phyloP scores from a whole-genome alignment of 2,888 invertebrate genomes.

The Mellilla xanthometata region DNA sequence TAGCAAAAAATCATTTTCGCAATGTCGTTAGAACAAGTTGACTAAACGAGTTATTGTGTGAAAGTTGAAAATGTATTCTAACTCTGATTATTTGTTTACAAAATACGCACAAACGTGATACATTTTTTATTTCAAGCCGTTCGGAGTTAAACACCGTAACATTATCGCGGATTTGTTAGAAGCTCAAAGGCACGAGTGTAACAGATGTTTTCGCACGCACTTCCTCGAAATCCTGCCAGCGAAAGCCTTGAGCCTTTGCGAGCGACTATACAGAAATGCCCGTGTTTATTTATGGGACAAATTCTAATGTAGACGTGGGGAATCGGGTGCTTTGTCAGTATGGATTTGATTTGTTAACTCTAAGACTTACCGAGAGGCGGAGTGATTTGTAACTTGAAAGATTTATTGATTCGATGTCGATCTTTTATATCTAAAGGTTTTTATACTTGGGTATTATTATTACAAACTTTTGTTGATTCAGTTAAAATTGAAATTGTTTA shows the following conservation, averaged over 20 bases:
- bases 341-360: constrained; percentile 17
- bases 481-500: too few species aligned
- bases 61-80: too few species aligned
- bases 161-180: constrained; percentile 55
- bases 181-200: constrained; percentile 63
- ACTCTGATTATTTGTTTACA: background rate
- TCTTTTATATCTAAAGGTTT: too few species aligned
- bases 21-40: too few species aligned
- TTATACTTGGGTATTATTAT: too few species aligned
- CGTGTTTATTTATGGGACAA: constrained; percentile 80
- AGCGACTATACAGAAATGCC: constrained; percentile 48
- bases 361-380: constrained; percentile 1
- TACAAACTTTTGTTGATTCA: too few species aligned
- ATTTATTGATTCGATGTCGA: too few species aligned
- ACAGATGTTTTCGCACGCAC: constrained; percentile 78
- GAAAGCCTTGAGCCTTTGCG: constrained; percentile 47
- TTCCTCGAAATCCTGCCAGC: constrained; percentile 63
- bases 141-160: constrained; percentile 43
- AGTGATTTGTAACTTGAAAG: too few species aligned
- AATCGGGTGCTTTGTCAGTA: constrained; percentile 17
- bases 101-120: constrained; percentile 8
- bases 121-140: constrained; percentile 20
- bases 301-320: constrained; percentile 70
- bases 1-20: too few species aligned
- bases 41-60: too few species aligned